phyloP scores from a whole-genome alignment of 2,888 invertebrate genomes.

The Tipula vernalis region DNA sequence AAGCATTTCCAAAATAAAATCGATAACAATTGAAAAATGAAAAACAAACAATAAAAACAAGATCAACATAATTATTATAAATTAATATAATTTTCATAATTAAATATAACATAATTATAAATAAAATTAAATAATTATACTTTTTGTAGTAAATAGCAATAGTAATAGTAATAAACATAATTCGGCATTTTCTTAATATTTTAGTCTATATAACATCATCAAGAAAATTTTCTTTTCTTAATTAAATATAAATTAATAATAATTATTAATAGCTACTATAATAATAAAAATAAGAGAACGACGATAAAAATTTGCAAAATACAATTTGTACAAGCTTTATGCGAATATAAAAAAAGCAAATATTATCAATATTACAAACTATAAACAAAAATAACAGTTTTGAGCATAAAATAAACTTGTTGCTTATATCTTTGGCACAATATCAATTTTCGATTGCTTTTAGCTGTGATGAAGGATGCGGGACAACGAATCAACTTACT shows the following conservation, averaged over 20 bases:
- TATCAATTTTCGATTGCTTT: background rate
- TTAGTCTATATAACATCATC: background rate
- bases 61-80: background rate
- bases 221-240: background rate
- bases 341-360: background rate
- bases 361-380: background rate
- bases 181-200: background rate
- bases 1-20: background rate
- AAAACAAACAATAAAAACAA: background rate
- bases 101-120: conserved; percentile 4
- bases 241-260: background rate
- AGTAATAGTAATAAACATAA: background rate
- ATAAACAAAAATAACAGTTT: background rate
- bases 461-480: background rate
- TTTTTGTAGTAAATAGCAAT: background rate
- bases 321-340: background rate
- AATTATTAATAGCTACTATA: background rate
- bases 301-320: background rate
- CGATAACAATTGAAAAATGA: background rate
- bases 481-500: background rate
- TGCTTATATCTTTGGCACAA: background rate
- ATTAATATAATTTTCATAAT: conserved; percentile 1
- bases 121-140: background rate
- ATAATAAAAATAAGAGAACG: background rate
- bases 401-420: background rate